These are phyloP conservation scores for Creontiades dilutus DNA, from an alignment of 2,888 invertebrate species.

Conservation along the genomic window DNA sequence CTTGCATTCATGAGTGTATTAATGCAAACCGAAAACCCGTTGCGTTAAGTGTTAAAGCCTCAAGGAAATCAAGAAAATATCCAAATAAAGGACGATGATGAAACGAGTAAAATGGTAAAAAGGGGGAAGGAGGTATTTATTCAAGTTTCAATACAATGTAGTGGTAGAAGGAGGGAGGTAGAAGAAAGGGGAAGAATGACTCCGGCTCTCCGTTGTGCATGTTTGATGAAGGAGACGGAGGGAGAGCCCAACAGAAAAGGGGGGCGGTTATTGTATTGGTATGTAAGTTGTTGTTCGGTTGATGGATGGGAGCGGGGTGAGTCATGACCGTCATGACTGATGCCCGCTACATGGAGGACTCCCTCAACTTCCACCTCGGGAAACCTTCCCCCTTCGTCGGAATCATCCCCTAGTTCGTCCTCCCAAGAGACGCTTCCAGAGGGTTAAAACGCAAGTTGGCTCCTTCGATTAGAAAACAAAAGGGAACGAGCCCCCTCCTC, in stretches of 20 bases:
- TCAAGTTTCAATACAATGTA: conserved; percentile 58
- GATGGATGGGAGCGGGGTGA: conserved; percentile 66
- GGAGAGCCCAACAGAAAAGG: not conserved
- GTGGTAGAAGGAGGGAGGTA: not conserved
- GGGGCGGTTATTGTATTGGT: conserved; percentile 70
- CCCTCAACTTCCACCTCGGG: conserved; percentile 35
- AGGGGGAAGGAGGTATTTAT: conserved; percentile 45
- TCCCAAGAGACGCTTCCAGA: conserved; percentile 28
- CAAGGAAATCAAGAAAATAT: no score
- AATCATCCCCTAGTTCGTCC: not conserved
- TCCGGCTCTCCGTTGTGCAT: conserved; percentile 68
- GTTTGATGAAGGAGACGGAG: conserved; percentile 68
- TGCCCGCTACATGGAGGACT: conserved; percentile 58
- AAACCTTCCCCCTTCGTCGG: not conserved
- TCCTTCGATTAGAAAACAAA: conserved; percentile 60
- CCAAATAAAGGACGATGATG: not conserved
- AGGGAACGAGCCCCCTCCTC: not conserved
- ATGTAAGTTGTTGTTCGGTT: conserved; percentile 71
- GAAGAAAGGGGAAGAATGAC: conserved; percentile 58
- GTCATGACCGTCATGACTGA: conserved; percentile 71
- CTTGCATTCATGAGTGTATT: no score
- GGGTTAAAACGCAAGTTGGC: conserved; percentile 53
- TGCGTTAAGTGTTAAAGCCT: no score
- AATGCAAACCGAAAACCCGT: no score
- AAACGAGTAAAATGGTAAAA: not conserved